A percentile compares a stretch with the other conserved stretches of the same genome.
Conservation (phyloP, 2,888 invertebrate genomes). For the Cerceris ruficornis region DNA sequence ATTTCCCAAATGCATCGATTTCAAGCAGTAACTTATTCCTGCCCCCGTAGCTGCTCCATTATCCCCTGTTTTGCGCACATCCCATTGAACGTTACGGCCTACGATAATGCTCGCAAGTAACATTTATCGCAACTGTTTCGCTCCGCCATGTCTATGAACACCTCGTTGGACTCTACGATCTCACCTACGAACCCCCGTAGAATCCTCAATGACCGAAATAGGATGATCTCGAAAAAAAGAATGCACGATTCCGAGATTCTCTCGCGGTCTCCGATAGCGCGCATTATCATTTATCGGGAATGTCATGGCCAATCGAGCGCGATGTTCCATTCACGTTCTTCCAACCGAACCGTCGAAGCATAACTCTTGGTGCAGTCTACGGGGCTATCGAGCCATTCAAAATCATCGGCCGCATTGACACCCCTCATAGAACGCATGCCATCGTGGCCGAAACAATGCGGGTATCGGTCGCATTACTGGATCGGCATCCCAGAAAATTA, state of each 20-base stretch:
- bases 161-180: no score
- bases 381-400: conserved; percentile 19
- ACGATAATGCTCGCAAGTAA: no score
- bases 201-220: background rate
- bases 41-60: no score
- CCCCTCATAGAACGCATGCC: conserved; percentile 12
- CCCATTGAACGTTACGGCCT: no score
- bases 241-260: conserved; percentile 31
- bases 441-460: conserved; percentile 9
- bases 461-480: conserved; percentile 8
- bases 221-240: conserved; percentile 2
- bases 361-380: conserved; percentile 42
- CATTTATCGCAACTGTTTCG: no score
- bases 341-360: conserved; percentile 32
- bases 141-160: no score
- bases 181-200: background rate
- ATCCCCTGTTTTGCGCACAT: no score
- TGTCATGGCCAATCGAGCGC: conserved; percentile 26
- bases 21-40: no score
- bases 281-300: conserved; percentile 53
- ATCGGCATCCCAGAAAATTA: conserved; percentile 19
- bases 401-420: conserved; percentile 24
- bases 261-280: conserved; percentile 40
- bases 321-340: conserved; percentile 39
- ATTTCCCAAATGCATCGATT: background rate